Percentiles rank a stretch among this genome's conserved stretches.
Evolutionary conservation across 2,113 vertebrate species (phyloP).

Genomic region (Prietella phreatophila): DNA sequence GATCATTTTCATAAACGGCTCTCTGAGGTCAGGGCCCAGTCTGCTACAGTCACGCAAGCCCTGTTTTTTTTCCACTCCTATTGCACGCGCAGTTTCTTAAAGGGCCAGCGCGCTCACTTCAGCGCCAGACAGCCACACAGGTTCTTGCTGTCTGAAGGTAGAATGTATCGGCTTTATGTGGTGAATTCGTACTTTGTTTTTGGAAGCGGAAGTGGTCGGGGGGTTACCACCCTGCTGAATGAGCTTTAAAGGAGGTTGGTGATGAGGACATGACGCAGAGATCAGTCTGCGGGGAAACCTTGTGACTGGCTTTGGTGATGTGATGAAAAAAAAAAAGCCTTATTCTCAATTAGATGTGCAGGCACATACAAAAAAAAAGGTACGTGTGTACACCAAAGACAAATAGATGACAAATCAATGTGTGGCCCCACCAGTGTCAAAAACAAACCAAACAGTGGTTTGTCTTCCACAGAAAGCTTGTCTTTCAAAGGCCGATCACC

Average conservation of each 20-base stretch:
- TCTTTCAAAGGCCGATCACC: slow-evolving; percentile 1
- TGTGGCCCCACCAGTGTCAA: neutral
- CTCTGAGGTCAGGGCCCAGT: slow-evolving; percentile 53
- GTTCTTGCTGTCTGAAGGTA: slow-evolving; percentile 7
- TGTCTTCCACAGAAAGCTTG: neutral
- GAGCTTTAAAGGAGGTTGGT: neutral
- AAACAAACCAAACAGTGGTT: slow-evolving; percentile 2
- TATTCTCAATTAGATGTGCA: neutral
- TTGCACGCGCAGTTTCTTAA: slow-evolving; percentile 54
- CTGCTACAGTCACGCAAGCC: slow-evolving; percentile 57
- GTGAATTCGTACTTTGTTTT: slow-evolving; percentile 9
- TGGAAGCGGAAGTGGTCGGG: neutral
- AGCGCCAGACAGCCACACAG: neutral
- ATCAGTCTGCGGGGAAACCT: neutral
- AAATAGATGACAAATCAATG: neutral
- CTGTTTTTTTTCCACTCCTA: slow-evolving; percentile 40
- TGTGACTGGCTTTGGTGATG: neutral
- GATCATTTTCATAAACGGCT: slow-evolving; percentile 54
- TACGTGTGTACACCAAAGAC: neutral
- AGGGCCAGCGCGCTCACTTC: slow-evolving; percentile 38
- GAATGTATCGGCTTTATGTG: neutral
- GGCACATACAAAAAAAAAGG: neutral
- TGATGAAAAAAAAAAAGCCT: neutral
- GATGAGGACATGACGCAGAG: neutral
- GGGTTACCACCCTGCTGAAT: neutral